phyloP scores from a whole-genome alignment of 2,888 invertebrate genomes.

The Stenurella melanura region DNA sequence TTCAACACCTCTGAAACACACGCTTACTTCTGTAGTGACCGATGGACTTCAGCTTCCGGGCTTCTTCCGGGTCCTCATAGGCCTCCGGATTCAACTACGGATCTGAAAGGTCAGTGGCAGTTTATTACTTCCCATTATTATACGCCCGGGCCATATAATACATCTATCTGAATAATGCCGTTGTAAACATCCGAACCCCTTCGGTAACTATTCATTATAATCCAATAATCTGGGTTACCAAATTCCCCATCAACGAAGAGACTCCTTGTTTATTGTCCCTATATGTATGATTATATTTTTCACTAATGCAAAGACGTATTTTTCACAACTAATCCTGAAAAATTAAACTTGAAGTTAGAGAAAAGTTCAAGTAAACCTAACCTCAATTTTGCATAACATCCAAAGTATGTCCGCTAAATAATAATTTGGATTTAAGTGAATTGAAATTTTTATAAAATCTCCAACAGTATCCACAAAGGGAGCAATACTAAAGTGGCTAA shows the following conservation, averaged over 20 bases:
- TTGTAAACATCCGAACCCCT: slow-evolving; percentile 1
- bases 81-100: slow-evolving; percentile 69
- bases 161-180: slow-evolving; percentile 18
- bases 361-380: slow-evolving; percentile 38
- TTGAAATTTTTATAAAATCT: too few relatives aligned
- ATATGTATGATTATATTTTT: slow-evolving; percentile 14
- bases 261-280: background rate
- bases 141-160: slow-evolving; percentile 46
- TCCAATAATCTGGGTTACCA: slow-evolving; percentile 36
- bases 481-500: too few relatives aligned
- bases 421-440: background rate
- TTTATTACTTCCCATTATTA: slow-evolving; percentile 70
- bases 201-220: slow-evolving; percentile 27
- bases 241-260: slow-evolving; percentile 10
- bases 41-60: slow-evolving; percentile 72
- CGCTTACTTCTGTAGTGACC: slow-evolving; percentile 66
- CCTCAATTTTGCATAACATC: slow-evolving; percentile 45
- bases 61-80: slow-evolving; percentile 70
- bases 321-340: background rate
- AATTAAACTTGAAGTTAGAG: slow-evolving; percentile 4
- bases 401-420: background rate
- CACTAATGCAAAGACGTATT: background rate
- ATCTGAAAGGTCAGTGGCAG: slow-evolving; percentile 72
- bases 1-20: slow-evolving; percentile 44
- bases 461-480: too few relatives aligned